Evolutionary conservation across 2,113 vertebrate genomes (phyloP).

Genomic region (Sander lucioperca): DNA sequence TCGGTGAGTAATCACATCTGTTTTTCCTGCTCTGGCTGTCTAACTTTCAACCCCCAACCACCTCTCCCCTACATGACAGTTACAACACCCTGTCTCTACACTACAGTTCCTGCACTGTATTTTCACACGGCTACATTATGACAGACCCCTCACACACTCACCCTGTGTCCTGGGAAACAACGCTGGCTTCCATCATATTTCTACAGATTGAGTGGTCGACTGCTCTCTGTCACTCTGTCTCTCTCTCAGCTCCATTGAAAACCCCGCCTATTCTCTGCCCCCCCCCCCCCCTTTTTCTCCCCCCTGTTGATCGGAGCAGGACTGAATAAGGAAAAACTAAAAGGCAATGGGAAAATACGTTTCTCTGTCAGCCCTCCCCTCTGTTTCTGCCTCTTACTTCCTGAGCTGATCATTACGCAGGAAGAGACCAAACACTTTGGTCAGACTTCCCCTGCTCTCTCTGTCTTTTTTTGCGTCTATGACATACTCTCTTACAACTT

Average conservation of each 20-base stretch:
- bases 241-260: conserved; percentile 54
- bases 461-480: not conserved
- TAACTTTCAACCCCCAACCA: conserved; percentile 45
- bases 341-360: conserved; percentile 61
- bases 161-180: conserved; percentile 55
- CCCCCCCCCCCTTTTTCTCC: conserved; percentile 54
- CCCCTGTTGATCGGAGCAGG: conserved; percentile 53
- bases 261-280: conserved; percentile 60
- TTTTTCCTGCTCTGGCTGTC: conserved; percentile 66
- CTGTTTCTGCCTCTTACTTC: conserved; percentile 61
- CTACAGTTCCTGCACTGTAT: not conserved
- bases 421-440: conserved; percentile 65
- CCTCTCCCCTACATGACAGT: not conserved
- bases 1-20: conserved; percentile 78
- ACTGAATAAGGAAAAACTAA: conserved; percentile 68
- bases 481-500: not conserved
- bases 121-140: not conserved
- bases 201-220: conserved; percentile 24
- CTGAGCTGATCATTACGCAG: conserved; percentile 68
- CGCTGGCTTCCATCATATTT: conserved; percentile 71
- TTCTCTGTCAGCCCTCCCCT: conserved; percentile 58
- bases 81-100: not conserved
- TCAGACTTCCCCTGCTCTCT: conserved; percentile 59
- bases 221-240: conserved; percentile 31
- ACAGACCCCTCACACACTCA: conserved; percentile 45